Evolutionary conservation across 2,888 invertebrate genomes (phyloP).

Genomic region (Punctoribates punctum): DNA sequence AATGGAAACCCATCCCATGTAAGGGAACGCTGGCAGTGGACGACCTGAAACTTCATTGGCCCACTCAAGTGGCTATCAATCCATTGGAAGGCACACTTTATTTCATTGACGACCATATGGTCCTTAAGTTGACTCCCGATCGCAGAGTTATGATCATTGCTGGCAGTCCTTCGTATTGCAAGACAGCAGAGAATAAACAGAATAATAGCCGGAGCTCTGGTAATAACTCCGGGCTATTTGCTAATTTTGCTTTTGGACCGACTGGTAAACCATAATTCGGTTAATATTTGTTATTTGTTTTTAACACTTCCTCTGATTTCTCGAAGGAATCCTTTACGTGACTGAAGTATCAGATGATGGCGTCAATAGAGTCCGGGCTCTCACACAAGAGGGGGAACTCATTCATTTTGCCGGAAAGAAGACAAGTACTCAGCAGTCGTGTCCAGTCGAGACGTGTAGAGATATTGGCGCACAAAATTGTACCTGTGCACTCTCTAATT

Average conservation of each 20-base stretch:
- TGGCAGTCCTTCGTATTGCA: conserved; percentile 77
- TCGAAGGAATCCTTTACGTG: conserved; percentile 84
- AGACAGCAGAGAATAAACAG: conserved; percentile 15
- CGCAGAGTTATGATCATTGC: conserved; percentile 77
- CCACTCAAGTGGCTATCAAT: conserved; percentile 89
- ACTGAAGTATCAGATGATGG: conserved; percentile 94
- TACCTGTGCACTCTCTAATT: conserved; percentile 49
- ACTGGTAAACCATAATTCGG: conserved; percentile 52
- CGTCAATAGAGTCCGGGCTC: conserved; percentile 82
- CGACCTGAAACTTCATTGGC: conserved; percentile 69
- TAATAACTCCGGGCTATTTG: conserved; percentile 68
- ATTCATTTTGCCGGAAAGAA: conserved; percentile 90
- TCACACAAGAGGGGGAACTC: conserved; percentile 89
- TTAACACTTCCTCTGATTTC: conserved; percentile 50
- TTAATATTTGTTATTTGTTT: not conserved
- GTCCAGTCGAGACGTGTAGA: conserved; percentile 59
- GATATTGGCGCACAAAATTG: conserved; percentile 60
- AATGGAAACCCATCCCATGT: conserved; percentile 76
- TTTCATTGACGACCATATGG: conserved; percentile 90
- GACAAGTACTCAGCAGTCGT: conserved; percentile 74
- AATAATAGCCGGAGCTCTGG: not conserved
- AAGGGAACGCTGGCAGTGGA: conserved; percentile 78
- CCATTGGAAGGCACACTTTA: conserved; percentile 90
- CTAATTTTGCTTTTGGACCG: conserved; percentile 79
- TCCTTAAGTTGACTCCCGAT: conserved; percentile 83